These are phyloP conservation scores for Hanleya hanleyi DNA, from an alignment of 2,888 invertebrate genomes.

Conservation along the genomic window DNA sequence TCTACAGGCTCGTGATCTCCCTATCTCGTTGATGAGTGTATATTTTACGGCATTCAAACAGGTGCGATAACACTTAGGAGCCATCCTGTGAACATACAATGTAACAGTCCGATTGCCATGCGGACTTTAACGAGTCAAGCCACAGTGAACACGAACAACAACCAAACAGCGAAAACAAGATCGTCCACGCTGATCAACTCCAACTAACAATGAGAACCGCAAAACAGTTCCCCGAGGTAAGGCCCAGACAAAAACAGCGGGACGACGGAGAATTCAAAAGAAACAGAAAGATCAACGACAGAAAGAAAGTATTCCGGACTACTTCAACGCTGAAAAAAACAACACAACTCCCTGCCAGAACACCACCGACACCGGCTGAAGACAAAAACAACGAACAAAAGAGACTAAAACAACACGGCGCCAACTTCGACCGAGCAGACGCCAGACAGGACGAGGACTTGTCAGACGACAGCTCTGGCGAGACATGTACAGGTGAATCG, in stretches of 20 bases:
- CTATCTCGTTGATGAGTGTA: no score
- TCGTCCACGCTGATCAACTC: neutral
- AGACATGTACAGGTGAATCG: neutral
- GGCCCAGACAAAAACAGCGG: neutral
- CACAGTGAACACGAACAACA: neutral
- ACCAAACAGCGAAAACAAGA: neutral
- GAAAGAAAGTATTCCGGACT: neutral
- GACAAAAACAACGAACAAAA: neutral
- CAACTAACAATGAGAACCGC: neutral
- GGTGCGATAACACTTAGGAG: no score
- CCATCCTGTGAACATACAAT: no score
- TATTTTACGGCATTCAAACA: no score
- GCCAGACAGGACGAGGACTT: neutral
- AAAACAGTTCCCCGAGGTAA: neutral
- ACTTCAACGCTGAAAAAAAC: neutral
- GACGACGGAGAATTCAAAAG: neutral
- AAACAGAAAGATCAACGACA: neutral
- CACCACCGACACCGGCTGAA: neutral
- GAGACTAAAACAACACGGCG: neutral
- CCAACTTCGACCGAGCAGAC: neutral
- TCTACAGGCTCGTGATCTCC: no score
- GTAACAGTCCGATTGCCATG: neutral
- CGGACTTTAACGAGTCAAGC: neutral
- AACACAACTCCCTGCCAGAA: neutral
- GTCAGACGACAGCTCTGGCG: neutral